Base-by-base conservation (phyloP, 2,113 vertebrate species). In the Oryzias melastigma region DNA sequence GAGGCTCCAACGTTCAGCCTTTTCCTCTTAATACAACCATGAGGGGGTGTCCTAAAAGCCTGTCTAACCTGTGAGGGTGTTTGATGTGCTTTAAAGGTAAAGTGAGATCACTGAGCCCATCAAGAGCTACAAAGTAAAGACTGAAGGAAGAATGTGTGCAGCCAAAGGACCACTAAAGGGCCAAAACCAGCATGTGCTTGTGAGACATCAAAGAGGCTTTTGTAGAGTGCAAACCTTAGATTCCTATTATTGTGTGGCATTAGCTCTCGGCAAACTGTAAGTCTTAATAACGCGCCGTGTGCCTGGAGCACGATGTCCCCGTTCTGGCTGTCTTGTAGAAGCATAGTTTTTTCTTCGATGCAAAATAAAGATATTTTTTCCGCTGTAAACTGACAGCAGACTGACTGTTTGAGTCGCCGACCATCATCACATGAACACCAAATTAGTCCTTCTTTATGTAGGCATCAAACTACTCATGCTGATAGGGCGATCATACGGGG, bases 241-340 rank as follows among this genome's bases (percentile, higher is more conserved):
- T 75, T 78, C 71, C 67, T 73, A 82, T 90, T 83, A 87, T 82
- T 74, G 75, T 73, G 67, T 81, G 77, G 82, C 81, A 85, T 89
- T 78, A 87, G 78, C 78, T 75, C 62, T 62, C 71, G 62, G 81
- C 80, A 68, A 65, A 74, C 65, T 72, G 75, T 82, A 78, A 75
- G 80, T 78, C 76, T 54, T 78, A 80, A 82, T 78, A 67, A 84
- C 84, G 76, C 70, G 48, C 42, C 15, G 52, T 71, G 76, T 49
- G 69, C 80, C 73, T 44, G 60, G 63, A 76, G 77, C 75, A 58
- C 56, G 25, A 58, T 62, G 54, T 35, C 73, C 76, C 80, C 42
- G 51, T 82, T 83, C 79, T 86, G 81, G 79, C 82, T 74, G 72
- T 80, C 70, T 59, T 5, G 8, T 19, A n/a, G n/a, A 47, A 18